Evolutionary conservation across 64 coral and sea anemone species (phyloP), one percentile per base, ranked within the genome.

Genomic region (Dendrophyllia cribrosa): DNA sequence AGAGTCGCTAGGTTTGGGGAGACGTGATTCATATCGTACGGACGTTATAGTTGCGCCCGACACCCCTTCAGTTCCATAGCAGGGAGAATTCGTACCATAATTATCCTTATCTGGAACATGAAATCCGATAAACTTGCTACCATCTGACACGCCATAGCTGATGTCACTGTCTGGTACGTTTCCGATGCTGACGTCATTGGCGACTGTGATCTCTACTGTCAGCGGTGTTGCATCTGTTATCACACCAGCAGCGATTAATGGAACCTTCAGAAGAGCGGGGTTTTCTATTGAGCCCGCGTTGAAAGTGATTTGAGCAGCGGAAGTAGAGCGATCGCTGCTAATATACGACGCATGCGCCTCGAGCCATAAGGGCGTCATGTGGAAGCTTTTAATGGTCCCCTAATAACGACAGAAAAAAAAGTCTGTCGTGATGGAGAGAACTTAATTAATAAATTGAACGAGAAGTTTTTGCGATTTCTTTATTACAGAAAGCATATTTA

Each of bases 61-160:
- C 20, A n/a, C 12, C 3, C 74, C 74, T 26, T 89, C 87, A 22
- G 48, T 7, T 6, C 71, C 71, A 16, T 19, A 8, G 16, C 87
- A 89, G 2, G 87, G 87, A 15, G 72, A 46, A 51, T 65, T 44
- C 1, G 9, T 20, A 7, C 19, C 20, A 22, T 65, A 83, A 65
- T 83, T 66, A 0, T 20, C 14, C 49, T 77, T 77, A 25, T 89
- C 87, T 3, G 0, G 0, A 5, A 43, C 49, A 10, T 23, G 22
- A 60, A 77, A 77, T 1, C 87, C 87, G 20, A 89, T 48, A 50
- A 89, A 78, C 23, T 43, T 48, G 21, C 15, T n/a, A 9, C 87
- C 58, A 45, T 89, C 87, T 19, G 87, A 89, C 48, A 89, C 63
- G 10, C 87, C 87, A 63, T 89, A 89, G 64, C 8, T 65, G 60